Percentiles rank a stretch among this genome's conserved stretches.
Conservation (phyloP, 2,113 vertebrate species). For the Brachyhypopomus gauderio region DNA sequence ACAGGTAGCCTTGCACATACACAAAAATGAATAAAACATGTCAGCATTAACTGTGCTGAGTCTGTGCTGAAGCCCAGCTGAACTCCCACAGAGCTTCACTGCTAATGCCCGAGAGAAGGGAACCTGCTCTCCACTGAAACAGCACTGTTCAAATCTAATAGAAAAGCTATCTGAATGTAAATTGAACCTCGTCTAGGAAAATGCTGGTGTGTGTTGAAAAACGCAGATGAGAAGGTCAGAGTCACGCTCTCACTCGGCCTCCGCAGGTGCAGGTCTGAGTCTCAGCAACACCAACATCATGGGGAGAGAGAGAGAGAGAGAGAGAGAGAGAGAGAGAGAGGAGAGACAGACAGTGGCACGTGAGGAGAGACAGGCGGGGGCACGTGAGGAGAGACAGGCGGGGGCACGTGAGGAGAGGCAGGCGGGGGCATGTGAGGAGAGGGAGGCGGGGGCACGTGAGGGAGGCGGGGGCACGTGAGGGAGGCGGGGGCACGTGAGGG, state of each 20-base stretch:
- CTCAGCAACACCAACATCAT: constrained; percentile 16
- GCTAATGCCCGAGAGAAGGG: constrained; percentile 61
- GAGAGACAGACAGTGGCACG: neutral
- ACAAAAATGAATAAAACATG: constrained; percentile 77
- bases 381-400: too few relatives aligned
- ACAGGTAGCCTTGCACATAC: constrained; percentile 45
- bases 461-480: too few relatives aligned
- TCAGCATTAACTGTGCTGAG: constrained; percentile 73
- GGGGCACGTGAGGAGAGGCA: too few relatives aligned
- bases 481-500: too few relatives aligned
- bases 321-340: constrained; percentile 6
- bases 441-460: too few relatives aligned
- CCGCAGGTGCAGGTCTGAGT: constrained; percentile 4
- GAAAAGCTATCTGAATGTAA: constrained; percentile 77
- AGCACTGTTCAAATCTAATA: constrained; percentile 74
- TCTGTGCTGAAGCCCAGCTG: constrained; percentile 67
- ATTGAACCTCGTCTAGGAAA: constrained; percentile 63
- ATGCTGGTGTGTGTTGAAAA: constrained; percentile 56
- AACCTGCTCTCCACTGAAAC: constrained; percentile 60
- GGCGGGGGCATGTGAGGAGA: too few relatives aligned
- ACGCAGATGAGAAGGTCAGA: constrained; percentile 51
- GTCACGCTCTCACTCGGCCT: neutral
- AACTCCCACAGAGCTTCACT: constrained; percentile 69
- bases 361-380: too few relatives aligned
- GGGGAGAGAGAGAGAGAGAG: constrained; percentile 17